Conservation (phyloP, 2,113 vertebrate genomes). For the Bujurquina vittata region DNA sequence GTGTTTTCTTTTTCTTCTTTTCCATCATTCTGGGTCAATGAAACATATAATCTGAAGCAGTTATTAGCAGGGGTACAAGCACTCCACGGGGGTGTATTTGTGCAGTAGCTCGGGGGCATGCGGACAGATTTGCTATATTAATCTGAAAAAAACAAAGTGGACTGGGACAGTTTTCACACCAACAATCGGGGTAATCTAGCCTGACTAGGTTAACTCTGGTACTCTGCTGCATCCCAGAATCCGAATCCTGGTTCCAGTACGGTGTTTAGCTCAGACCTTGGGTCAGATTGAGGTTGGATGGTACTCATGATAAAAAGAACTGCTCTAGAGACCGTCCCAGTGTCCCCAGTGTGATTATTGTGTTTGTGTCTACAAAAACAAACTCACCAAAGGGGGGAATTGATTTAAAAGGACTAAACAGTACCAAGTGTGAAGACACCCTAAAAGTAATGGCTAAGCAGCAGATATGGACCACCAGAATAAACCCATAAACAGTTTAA, state of each 20-base stretch:
- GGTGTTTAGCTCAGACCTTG: neutral
- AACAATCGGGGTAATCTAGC: neutral
- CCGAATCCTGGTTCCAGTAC: neutral
- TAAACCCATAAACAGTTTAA: neutral
- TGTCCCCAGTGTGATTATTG: neutral
- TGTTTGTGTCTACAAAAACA: neutral
- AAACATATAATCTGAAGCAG: neutral
- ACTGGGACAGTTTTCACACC: neutral
- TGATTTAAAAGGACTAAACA: neutral
- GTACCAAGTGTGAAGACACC: neutral
- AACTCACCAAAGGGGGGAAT: too few species aligned
- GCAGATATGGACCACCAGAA: neutral
- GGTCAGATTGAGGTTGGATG: neutral
- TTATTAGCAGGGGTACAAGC: neutral
- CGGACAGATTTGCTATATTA: neutral
- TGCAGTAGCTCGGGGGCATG: neutral
- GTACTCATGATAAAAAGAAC: neutral
- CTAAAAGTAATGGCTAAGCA: neutral
- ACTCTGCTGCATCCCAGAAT: neutral
- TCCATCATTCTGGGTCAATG: neutral
- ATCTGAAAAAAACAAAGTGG: neutral
- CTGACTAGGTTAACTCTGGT: neutral
- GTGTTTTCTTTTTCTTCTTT: neutral
- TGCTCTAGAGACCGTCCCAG: too few species aligned
- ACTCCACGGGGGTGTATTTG: neutral